Base-by-base conservation (phyloP, 2,797 vertebrate species). In the Enteromius treurensis region DNA sequence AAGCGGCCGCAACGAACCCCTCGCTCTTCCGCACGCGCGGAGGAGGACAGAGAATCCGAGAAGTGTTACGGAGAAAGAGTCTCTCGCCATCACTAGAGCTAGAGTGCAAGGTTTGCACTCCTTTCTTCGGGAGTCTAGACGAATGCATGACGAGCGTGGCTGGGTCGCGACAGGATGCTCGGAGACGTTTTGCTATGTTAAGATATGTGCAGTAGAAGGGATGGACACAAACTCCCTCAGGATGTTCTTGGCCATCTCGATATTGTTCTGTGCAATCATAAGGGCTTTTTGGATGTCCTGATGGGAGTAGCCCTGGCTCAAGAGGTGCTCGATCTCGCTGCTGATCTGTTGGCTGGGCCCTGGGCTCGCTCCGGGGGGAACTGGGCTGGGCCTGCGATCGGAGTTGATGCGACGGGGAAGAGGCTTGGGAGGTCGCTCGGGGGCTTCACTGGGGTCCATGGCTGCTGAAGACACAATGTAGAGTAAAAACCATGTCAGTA, bases 251-350 rank as follows among this genome's bases (percentile, higher is more conserved):
- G 98, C 98, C 98, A 99, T 99, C 91, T 99, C 98, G 0, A 99
- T 93, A 93, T 99, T 99, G 96, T 99, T 99, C 91, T 98, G 97
- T 90, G 98, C 98, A 85, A 99, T 99, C 95, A 98, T 90, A 93
- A 99, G 93, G 21, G 98, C 98, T 91, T 99, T 99, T 95, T 99
- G 98, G 90, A 99, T 98, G 96, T 99, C 98, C 95, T 99, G 98
- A 91, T 97, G 95, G 69, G 98, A 97, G 93, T 99, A 99, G 73
- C 98, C 98, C 93, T 98, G 97, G 93, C 95, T 99, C 96, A 99
- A 92, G 84, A 99, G 97, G 85, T 92, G 96, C 92, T 99, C 96
- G 0, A 99, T 98, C 94, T 99, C 98, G 0, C 95, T 95, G 92
- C 96, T 97, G 89, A 98, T 97, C 53, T 96, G 96, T 10, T 92